Percentiles rank a stretch among this genome's conserved stretches.
These are phyloP conservation scores for Alaudala cheleensis DNA, from an alignment of 2,113 vertebrate genomes.

Conservation along the genomic window DNA sequence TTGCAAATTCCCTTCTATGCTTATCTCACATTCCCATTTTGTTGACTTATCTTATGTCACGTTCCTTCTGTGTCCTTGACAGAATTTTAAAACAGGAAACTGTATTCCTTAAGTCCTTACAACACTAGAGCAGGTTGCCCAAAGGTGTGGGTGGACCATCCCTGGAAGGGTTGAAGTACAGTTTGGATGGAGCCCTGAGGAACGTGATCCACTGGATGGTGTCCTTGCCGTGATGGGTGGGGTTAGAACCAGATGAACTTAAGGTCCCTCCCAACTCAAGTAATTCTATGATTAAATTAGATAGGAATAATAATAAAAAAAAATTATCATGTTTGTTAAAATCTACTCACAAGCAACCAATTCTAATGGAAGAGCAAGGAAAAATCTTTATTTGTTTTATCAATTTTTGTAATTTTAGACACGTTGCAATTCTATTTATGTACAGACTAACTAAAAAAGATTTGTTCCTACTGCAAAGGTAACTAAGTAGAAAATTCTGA, in stretches of 20 bases:
- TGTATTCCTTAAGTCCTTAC: background rate
- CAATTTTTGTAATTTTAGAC: background rate
- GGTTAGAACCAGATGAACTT: background rate
- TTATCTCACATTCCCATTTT: background rate
- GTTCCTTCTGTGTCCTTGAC: background rate
- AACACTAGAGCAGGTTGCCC: background rate
- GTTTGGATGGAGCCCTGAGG: background rate
- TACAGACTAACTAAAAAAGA: background rate
- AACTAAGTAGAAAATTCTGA: background rate
- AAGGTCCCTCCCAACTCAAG: background rate
- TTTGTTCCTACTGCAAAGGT: background rate
- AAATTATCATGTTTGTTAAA: background rate
- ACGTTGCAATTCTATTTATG: background rate
- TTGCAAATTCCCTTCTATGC: background rate
- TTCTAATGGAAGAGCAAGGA: background rate
- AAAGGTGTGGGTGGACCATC: too few relatives aligned
- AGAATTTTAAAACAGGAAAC: background rate
- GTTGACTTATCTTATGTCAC: background rate
- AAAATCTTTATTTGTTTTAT: background rate
- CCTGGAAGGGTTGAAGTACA: background rate
- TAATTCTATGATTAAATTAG: background rate
- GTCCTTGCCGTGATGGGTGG: too few relatives aligned
- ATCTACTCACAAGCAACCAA: accelerated
- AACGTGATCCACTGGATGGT: background rate
- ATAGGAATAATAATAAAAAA: background rate